These are phyloP conservation scores for Mola mola DNA, from an alignment of 2,113 vertebrate genomes.

Conservation along the genomic window DNA sequence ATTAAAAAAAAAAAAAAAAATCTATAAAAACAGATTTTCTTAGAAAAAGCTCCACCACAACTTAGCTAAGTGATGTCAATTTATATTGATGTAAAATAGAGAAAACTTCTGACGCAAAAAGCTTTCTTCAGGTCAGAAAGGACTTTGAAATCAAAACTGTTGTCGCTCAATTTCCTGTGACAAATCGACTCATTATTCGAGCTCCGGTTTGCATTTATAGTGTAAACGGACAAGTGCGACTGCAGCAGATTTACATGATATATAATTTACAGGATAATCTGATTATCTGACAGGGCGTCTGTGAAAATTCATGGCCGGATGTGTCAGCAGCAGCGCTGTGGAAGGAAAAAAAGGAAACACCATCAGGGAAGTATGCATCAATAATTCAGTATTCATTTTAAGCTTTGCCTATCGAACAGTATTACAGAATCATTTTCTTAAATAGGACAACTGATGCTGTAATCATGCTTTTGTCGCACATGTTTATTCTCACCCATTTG, in stretches of 20 bases:
- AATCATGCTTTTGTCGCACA: constrained; percentile 64
- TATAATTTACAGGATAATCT: constrained; percentile 16
- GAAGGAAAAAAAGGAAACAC: constrained; percentile 5
- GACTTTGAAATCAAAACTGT: not conserved
- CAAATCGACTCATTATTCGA: not conserved
- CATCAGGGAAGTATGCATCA: constrained; percentile 52
- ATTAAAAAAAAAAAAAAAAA: too few species aligned
- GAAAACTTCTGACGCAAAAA: too few species aligned
- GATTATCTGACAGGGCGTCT: constrained; percentile 12
- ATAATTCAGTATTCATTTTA: constrained; percentile 71
- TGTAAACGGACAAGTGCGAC: not conserved
- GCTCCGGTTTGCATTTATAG: constrained; percentile 2
- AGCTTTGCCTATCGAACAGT: constrained; percentile 52
- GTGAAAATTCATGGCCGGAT: constrained; percentile 15
- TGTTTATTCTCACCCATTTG: constrained; percentile 48
- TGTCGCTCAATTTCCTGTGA: not conserved
- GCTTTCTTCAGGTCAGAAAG: not conserved
- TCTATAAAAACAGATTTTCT: too few species aligned
- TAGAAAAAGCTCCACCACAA: too few species aligned
- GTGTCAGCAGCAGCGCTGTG: constrained; percentile 29
- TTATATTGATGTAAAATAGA: not conserved
- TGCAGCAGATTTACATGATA: constrained; percentile 6
- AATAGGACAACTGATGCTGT: constrained; percentile 62
- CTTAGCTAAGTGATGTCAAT: not conserved
- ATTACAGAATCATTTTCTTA: constrained; percentile 68